These are phyloP conservation scores for Germaria angustata DNA, from an alignment of 2,888 invertebrate genomes.

Conservation along the genomic window DNA sequence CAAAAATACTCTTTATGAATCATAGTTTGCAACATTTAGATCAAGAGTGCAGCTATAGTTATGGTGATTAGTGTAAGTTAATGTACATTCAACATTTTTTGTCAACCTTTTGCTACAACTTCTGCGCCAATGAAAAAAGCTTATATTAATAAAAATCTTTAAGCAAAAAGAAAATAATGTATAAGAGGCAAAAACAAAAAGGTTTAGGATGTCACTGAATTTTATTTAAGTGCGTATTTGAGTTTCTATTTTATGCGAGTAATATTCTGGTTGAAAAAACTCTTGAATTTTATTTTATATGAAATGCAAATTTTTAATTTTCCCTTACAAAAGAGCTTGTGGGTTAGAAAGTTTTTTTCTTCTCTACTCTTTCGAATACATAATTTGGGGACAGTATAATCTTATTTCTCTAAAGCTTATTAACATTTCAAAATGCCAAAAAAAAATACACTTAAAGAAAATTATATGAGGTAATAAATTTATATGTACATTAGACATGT, in stretches of 20 bases:
- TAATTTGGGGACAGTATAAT: conserved; percentile 59
- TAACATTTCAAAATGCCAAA: conserved; percentile 36
- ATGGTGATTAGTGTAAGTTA: background rate
- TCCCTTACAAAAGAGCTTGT: conserved; percentile 42
- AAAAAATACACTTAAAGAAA: conserved; percentile 11
- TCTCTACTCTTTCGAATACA: conserved; percentile 16
- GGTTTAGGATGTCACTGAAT: conserved; percentile 50
- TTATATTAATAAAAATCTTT: background rate
- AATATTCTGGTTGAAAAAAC: conserved; percentile 20
- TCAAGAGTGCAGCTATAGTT: background rate
- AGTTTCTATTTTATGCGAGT: conserved; percentile 32
- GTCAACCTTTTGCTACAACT: conserved; percentile 31
- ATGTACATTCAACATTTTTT: conserved; percentile 7
- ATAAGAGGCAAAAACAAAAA: conserved; percentile 32
- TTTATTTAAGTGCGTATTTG: conserved; percentile 46
- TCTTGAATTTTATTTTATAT: background rate
- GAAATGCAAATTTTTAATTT: conserved; percentile 37
- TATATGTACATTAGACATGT: no score
- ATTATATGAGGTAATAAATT: background rate
- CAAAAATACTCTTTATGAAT: no score
- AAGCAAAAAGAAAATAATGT: background rate
- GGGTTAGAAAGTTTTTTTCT: conserved; percentile 44
- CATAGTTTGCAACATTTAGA: no score
- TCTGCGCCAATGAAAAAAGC: conserved; percentile 35
- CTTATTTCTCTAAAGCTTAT: conserved; percentile 62